Evolutionary conservation across 2,888 invertebrate genomes (phyloP).

Genomic region (Rhodophaea formosa): DNA sequence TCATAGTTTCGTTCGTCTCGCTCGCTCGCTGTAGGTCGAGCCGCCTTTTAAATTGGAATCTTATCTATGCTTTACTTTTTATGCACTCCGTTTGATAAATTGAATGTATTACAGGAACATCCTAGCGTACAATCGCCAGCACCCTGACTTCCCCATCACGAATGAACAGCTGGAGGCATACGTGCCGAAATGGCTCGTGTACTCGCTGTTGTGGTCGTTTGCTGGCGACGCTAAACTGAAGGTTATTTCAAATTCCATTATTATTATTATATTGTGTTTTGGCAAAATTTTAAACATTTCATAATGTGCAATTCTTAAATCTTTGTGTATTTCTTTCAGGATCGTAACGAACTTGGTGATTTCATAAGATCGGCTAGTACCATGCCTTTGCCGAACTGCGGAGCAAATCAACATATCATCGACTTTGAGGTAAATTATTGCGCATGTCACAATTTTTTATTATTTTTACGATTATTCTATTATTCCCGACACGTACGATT

Average conservation of each 20-base stretch:
- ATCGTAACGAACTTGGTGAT: constrained; percentile 95
- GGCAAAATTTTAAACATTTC: no score
- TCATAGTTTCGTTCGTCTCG: no score
- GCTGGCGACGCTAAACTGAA: constrained; percentile 99
- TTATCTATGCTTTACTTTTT: neutral
- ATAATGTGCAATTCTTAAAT: no score
- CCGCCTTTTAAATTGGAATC: no score
- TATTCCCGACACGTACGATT: no score
- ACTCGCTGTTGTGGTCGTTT: constrained; percentile 98
- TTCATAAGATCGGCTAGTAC: constrained; percentile 97
- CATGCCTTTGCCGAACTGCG: constrained; percentile 92
- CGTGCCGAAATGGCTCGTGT: constrained; percentile 95
- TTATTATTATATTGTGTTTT: no score
- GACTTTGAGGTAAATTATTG: constrained; percentile 91
- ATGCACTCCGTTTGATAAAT: neutral
- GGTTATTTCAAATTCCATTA: no score
- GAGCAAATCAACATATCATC: constrained; percentile 91
- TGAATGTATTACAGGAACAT: constrained; percentile 84
- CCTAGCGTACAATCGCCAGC: constrained; percentile 94
- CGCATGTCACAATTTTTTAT: neutral
- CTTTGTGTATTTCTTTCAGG: constrained; percentile 42
- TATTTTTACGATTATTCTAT: no score
- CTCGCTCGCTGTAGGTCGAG: no score
- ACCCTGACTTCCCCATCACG: constrained; percentile 96
- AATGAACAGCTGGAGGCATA: constrained; percentile 96